Conservation (phyloP, 2,113 vertebrate genomes). For the Calyptomena viridis region DNA sequence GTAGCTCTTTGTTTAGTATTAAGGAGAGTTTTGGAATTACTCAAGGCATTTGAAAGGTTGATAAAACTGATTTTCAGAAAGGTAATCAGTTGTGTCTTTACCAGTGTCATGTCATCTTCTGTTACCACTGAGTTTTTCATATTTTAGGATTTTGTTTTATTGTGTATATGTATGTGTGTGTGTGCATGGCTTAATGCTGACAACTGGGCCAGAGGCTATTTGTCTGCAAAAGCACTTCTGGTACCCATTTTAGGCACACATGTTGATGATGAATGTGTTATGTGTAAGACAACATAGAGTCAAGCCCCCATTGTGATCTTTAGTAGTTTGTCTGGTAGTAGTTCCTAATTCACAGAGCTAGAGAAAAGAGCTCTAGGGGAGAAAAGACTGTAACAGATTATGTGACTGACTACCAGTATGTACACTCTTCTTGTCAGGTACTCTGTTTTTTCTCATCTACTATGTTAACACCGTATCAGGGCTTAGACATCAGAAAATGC, state of each 20-base stretch:
- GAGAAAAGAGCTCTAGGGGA: neutral
- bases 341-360: neutral
- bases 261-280: neutral
- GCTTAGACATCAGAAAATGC: neutral
- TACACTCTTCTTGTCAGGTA: neutral
- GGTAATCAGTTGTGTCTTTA: neutral
- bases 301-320: neutral
- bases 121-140: neutral
- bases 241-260: accelerated
- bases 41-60: neutral
- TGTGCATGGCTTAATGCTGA: neutral
- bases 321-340: neutral
- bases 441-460: neutral
- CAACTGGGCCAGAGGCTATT: neutral
- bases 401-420: neutral
- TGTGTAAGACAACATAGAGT: accelerated
- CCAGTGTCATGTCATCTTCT: accelerated
- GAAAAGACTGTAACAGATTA: neutral
- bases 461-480: neutral
- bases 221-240: neutral
- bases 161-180: neutral
- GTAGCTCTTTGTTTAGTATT: neutral
- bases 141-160: neutral
- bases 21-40: neutral
- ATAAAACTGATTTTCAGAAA: neutral